These are phyloP conservation scores for Neoniphon sammara DNA, from an alignment of 2,797 vertebrate species.

Conservation along the genomic window DNA sequence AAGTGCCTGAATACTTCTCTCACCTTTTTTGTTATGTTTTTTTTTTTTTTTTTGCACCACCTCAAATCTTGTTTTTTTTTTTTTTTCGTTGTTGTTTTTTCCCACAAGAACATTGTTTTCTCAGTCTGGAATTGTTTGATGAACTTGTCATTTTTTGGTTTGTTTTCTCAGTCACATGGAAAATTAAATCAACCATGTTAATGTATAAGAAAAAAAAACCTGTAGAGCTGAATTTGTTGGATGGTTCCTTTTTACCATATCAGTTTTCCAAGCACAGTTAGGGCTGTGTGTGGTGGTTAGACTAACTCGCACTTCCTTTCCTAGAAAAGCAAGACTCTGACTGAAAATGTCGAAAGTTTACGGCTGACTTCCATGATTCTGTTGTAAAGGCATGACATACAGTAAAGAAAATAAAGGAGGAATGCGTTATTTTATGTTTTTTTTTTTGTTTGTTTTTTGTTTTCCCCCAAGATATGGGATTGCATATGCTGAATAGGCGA, in stretches of 20 bases:
- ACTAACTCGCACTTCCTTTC: conserved; percentile 20
- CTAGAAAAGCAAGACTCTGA: conserved; percentile 32
- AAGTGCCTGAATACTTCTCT: conserved; percentile 86
- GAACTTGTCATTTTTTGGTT: conserved; percentile 34
- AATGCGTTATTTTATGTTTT: conserved; percentile 37
- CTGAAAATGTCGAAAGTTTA: conserved; percentile 59
- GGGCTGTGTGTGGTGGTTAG: conserved; percentile 19
- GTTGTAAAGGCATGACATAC: conserved; percentile 79
- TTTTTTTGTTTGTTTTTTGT: conserved; percentile 10
- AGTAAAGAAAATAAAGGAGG: conserved; percentile 80
- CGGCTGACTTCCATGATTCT: conserved; percentile 69
- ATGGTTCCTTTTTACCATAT: conserved; percentile 39
- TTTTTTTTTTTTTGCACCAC: conserved; percentile 22
- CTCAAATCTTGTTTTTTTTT: conserved; percentile 17
- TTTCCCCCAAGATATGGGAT: not conserved
- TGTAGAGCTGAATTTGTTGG: conserved; percentile 37
- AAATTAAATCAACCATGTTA: conserved; percentile 27
- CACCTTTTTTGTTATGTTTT: conserved; percentile 50
- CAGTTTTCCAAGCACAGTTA: conserved; percentile 56
- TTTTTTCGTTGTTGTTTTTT: conserved; percentile 26
- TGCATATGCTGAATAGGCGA: not conserved
- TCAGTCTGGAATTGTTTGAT: conserved; percentile 37
- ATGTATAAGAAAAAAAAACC: conserved; percentile 40
- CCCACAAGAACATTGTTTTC: conserved; percentile 24
- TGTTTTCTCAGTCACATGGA: conserved; percentile 47